Evolutionary conservation across 2,797 vertebrate species (phyloP).

Genomic region (Halcyon chelicuti): DNA sequence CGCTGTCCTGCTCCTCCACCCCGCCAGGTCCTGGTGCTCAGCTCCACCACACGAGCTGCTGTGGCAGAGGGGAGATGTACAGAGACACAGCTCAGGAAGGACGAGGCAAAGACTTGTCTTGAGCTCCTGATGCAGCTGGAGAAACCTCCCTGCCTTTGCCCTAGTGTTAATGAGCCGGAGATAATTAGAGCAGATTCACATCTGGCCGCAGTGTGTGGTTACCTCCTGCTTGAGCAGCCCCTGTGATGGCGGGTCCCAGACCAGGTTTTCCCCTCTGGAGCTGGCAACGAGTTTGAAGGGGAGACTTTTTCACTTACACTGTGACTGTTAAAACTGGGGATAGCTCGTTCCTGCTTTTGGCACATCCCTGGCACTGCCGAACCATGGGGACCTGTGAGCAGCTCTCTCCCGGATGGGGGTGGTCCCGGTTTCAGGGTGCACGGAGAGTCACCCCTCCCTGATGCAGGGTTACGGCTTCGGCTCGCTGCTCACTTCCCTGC

Average conservation of each 20-base stretch:
- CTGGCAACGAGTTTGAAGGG: not conserved
- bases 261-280: not conserved
- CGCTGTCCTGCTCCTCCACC: not conserved
- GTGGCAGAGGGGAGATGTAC: not conserved
- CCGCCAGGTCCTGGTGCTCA: not conserved
- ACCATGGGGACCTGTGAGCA: not conserved
- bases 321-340: no score
- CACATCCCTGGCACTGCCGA: fast-evolving
- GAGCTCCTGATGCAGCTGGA: not conserved
- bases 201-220: not conserved
- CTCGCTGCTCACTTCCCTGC: not conserved
- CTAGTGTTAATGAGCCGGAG: not conserved
- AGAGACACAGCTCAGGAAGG: not conserved
- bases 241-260: fast-evolving
- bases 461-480: not conserved
- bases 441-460: fast-evolving
- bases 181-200: constrained; percentile 18
- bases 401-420: not conserved
- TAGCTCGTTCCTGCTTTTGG: not conserved
- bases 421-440: not conserved
- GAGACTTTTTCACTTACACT: not conserved
- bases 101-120: not conserved
- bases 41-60: not conserved
- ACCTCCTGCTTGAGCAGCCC: not conserved
- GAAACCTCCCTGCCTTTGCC: not conserved